These are phyloP conservation scores for Entelurus aequoreus DNA, from an alignment of 2,113 vertebrate genomes.

Conservation along the genomic window DNA sequence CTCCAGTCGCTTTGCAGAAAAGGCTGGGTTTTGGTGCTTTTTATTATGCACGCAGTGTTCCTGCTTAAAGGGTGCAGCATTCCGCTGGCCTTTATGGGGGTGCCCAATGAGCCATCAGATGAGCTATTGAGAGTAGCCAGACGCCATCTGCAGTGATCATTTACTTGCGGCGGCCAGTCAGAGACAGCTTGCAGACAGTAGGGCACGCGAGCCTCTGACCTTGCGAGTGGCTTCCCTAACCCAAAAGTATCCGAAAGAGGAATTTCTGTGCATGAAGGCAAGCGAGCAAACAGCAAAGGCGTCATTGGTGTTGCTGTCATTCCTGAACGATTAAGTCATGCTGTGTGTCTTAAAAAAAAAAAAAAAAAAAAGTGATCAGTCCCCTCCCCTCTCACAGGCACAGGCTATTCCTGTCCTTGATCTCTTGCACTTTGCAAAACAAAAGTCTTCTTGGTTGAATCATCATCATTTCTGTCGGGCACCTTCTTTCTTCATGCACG, in stretches of 20 bases:
- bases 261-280: constrained; percentile 46
- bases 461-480: background rate
- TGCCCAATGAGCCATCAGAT: constrained; percentile 61
- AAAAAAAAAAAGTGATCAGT: constrained; percentile 38
- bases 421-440: constrained; percentile 7
- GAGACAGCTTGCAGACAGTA: constrained; percentile 54
- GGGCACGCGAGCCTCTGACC: constrained; percentile 28
- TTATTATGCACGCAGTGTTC: constrained; percentile 64
- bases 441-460: background rate
- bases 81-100: constrained; percentile 63
- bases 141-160: constrained; percentile 71
- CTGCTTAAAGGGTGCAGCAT: constrained; percentile 58
- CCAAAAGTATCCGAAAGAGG: constrained; percentile 23
- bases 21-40: constrained; percentile 51
- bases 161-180: constrained; percentile 52
- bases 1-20: constrained; percentile 54
- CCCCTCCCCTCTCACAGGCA: constrained; percentile 42
- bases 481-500: constrained; percentile 4
- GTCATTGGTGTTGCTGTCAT: constrained; percentile 67
- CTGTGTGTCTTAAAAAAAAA: constrained; percentile 28
- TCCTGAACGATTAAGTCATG: constrained; percentile 66
- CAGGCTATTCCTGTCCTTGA: constrained; percentile 51
- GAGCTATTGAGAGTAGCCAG: constrained; percentile 65
- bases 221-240: constrained; percentile 14
- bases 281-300: constrained; percentile 67